phyloP scores from a whole-genome alignment of 2,113 vertebrate genomes.

The Loxodonta africana region DNA sequence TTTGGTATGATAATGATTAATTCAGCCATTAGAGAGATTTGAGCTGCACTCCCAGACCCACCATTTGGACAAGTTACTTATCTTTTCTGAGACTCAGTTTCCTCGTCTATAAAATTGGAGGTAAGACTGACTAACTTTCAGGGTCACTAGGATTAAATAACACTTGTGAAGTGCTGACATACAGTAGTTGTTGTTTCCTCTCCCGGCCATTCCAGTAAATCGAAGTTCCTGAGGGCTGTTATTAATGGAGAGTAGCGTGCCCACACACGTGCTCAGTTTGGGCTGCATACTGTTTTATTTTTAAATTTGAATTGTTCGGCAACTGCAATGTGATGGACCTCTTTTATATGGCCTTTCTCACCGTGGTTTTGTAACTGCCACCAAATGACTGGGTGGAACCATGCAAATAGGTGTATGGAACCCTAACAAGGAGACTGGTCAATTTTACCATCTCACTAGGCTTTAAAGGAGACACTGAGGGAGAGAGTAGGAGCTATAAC shows the following conservation, averaged over 20 bases:
- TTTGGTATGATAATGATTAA: background rate
- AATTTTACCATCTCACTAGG: too few relatives aligned
- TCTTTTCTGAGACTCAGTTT: background rate
- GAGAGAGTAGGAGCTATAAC: too few relatives aligned
- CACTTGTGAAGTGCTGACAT: too few relatives aligned
- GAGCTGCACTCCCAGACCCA: background rate
- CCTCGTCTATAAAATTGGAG: background rate
- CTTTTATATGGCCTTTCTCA: too few relatives aligned
- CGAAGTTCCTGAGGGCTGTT: background rate
- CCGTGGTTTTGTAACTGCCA: too few relatives aligned
- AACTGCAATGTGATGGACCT: too few relatives aligned
- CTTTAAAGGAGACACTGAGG: too few relatives aligned
- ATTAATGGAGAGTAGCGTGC: background rate
- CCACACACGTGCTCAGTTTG: background rate
- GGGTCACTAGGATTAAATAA: background rate
- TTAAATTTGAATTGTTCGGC: constrained; percentile 36
- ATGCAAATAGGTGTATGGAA: too few relatives aligned
- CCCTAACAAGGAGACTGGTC: too few relatives aligned
- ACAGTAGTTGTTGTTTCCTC: background rate
- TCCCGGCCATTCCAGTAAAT: background rate
- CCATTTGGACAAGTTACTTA: background rate
- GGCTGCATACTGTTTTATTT: background rate
- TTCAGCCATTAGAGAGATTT: background rate
- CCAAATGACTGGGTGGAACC: too few relatives aligned
- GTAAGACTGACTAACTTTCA: background rate